Conservation (phyloP, 2,888 invertebrate genomes). For the Rhagonycha lutea region DNA sequence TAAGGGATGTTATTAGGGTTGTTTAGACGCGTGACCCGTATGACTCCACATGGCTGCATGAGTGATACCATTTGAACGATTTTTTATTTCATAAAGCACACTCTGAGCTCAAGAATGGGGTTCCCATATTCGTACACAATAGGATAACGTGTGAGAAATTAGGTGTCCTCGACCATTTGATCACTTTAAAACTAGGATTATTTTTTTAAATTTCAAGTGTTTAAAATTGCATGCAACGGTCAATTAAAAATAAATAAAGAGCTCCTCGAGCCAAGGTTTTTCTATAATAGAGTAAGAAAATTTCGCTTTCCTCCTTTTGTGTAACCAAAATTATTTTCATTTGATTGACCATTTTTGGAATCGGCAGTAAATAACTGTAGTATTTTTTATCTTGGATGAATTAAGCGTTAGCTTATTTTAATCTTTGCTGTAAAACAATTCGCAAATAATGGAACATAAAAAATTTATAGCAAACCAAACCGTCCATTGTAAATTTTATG, state of each 20-base stretch:
- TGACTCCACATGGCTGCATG: conserved; percentile 30
- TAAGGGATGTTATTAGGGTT: conserved; percentile 35
- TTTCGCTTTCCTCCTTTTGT: no score
- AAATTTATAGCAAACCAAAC: background rate
- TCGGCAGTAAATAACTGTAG: background rate
- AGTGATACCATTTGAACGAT: conserved; percentile 6
- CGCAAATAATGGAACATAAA: background rate
- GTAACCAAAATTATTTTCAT: no score
- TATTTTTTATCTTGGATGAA: background rate
- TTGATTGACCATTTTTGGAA: no score
- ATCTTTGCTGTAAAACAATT: background rate
- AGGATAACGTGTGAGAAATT: background rate
- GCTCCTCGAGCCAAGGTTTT: no score
- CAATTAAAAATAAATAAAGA: background rate
- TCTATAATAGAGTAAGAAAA: no score
- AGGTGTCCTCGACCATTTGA: background rate
- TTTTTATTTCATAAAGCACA: background rate
- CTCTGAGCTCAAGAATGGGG: background rate
- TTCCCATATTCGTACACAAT: background rate
- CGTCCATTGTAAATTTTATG: background rate
- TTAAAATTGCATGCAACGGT: background rate
- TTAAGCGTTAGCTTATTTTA: background rate
- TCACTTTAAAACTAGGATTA: no score
- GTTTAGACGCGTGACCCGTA: conserved; percentile 35
- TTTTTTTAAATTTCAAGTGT: no score